Base-by-base conservation (phyloP, 2,888 invertebrate genomes). In the Xylocampa areola region DNA sequence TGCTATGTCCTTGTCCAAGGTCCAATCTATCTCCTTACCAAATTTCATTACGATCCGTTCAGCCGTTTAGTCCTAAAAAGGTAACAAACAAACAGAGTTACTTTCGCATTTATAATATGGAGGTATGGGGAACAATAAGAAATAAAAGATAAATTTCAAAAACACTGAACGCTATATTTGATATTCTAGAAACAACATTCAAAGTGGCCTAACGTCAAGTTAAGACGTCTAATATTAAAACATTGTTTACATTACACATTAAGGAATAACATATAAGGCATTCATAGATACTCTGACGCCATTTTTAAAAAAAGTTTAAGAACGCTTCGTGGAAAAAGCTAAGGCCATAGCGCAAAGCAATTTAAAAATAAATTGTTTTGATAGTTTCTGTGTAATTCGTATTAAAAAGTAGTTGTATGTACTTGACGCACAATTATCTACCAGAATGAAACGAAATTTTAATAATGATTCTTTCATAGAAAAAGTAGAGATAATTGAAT, bases 111-210 rank as follows among this genome's bases (percentile, higher is more conserved):
- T n/a, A n/a, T n/a, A n/a, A n/a, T n/a, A n/a, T n/a, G n/a, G 21
- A 21, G 5, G 21, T 5, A 5, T 5, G 16, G 44, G 53, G n/a
- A 7, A 8, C 8, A n/a, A n/a, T n/a, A n/a, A 19, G 10, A 71
- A 81, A 85, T 82, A 82, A 91, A 90, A 87, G 40, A 53, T 57
- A 51, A 48, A 64, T 48, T 49, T 77, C 82, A 89, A 92, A 92
- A 93, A 92, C 93, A 92, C 89, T 84, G 91, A 93, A 87, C 86
- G 82, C 91, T 93, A 90, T 93, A 92, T 91, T 93, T 79, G 81
- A 83, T 90, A 75, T 84, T n/a, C 92, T 92, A 92, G 87, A 90
- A 91, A 92, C 92, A 93, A 93, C 93, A 93, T 91, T 87, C 80
- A 91, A 87, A 88, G 82, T 84, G 77, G 80, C 81, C 82, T 89